Conservation (phyloP, 2,113 vertebrate species). For the Chloropsis cyanopogon region DNA sequence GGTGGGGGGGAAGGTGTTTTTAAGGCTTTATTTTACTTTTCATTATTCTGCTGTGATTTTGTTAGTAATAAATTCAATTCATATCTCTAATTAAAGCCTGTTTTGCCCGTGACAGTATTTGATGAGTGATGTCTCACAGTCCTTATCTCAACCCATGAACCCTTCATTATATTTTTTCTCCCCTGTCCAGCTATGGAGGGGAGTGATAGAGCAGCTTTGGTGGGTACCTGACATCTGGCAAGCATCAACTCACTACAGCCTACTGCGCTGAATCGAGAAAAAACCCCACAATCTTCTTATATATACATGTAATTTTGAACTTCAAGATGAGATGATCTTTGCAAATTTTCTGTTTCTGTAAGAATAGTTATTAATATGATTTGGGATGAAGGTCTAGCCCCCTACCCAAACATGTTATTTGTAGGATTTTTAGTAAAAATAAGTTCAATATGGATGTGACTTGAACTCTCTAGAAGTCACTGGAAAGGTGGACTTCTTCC, state of each 20-base stretch:
- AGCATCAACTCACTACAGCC: neutral
- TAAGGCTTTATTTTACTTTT: neutral
- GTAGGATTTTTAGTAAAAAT: neutral
- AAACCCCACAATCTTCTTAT: neutral
- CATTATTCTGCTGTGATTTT: neutral
- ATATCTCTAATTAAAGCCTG: neutral
- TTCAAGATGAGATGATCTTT: neutral
- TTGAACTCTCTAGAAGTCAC: neutral
- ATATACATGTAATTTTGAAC: neutral
- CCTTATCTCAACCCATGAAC: neutral
- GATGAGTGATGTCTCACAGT: neutral
- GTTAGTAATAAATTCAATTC: neutral
- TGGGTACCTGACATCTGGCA: neutral
- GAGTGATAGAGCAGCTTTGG: neutral
- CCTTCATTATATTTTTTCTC: neutral
- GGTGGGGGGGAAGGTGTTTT: neutral
- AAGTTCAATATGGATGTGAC: neutral
- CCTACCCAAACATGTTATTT: neutral
- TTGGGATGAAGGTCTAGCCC: neutral
- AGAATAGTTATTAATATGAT: neutral
- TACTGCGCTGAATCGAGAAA: neutral
- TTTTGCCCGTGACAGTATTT: neutral
- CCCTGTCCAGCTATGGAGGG: neutral
- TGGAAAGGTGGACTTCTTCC: neutral
- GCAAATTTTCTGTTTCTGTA: neutral